Base-by-base conservation (phyloP, 2,113 vertebrate species). In the Mungos mungo region DNA sequence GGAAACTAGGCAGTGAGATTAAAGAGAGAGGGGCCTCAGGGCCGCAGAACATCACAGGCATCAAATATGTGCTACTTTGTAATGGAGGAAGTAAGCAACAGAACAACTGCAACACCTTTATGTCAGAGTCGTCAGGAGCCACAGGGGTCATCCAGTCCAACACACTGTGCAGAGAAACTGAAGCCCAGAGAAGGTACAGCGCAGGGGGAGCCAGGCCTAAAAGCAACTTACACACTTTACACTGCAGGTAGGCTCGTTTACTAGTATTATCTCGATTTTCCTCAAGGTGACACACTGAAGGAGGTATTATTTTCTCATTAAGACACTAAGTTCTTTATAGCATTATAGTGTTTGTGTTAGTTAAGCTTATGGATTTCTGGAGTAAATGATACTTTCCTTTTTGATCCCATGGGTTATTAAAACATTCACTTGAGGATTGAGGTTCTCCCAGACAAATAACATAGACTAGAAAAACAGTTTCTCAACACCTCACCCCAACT, bases 361-460 rank as follows among this genome's bases (percentile, higher is more conserved):
- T 57, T 97, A 80, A 10, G 16, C 15, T 72, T 74, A 76, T 60
- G 31, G 47, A 35, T 65, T 95, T 82, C 25, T 76, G 9, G 8
- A 83, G 25, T 71, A 29, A 95, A 92, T 65, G 88, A 35, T 84
- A 38, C 29, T 94, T 88, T 89, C 33, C 54, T 87, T 96, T 95
- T 63, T 68, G 23, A 88, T 76, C 31, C 27, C 57, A 93, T 21
- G 2, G 29, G 60, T 94, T 91, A 83, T 54, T 50, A 72, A 89
- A 89, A 72, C 90, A 88, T 63, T 82, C 23, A 86, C 27, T 68
- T 84, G 65, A 91, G 35, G 50, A 93, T 7, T 63, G 21, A 19
- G 11, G 21, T 31, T 81, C 50, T 54, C n/a, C 35, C 27, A 60
- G 80, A 88, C 27, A 95, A 96, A 93, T 41, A 57, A 66, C 16